Percentiles rank a stretch among this genome's conserved stretches.
phyloP scores from a whole-genome alignment of 2,797 vertebrate genomes.

The Platalea minor region DNA sequence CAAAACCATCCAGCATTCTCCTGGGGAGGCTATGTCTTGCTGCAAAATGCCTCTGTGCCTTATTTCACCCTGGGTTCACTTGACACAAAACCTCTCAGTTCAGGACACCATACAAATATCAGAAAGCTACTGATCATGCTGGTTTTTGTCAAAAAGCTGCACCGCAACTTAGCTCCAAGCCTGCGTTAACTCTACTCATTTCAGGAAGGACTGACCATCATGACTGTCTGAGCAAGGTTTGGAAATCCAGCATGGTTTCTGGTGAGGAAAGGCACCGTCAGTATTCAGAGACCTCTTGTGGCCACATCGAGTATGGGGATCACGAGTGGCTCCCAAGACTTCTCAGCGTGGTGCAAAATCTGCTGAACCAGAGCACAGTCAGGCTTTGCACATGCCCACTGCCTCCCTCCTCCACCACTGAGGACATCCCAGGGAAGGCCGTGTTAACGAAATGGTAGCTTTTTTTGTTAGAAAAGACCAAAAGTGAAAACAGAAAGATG shows the following conservation, averaged over 20 bases:
- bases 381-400: neutral
- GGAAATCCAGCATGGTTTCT: neutral
- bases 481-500: neutral
- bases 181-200: neutral
- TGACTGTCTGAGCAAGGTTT: neutral
- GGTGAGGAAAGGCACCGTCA: neutral
- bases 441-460: accelerated
- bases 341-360: neutral
- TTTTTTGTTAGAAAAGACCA: neutral
- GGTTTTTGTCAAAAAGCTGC: neutral
- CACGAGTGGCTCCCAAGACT: accelerated
- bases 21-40: neutral
- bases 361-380: neutral
- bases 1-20: neutral
- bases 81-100: neutral
- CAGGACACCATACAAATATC: neutral
- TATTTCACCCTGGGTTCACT: neutral
- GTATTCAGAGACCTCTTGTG: slow-evolving; percentile 55
- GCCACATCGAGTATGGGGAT: neutral
- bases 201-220: neutral
- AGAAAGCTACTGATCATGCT: neutral
- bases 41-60: neutral
- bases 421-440: neutral
- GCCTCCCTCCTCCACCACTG: neutral
- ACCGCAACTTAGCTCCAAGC: neutral